Base-by-base conservation (phyloP, 2,888 invertebrate genomes). In the Drosophila neotestacea region DNA sequence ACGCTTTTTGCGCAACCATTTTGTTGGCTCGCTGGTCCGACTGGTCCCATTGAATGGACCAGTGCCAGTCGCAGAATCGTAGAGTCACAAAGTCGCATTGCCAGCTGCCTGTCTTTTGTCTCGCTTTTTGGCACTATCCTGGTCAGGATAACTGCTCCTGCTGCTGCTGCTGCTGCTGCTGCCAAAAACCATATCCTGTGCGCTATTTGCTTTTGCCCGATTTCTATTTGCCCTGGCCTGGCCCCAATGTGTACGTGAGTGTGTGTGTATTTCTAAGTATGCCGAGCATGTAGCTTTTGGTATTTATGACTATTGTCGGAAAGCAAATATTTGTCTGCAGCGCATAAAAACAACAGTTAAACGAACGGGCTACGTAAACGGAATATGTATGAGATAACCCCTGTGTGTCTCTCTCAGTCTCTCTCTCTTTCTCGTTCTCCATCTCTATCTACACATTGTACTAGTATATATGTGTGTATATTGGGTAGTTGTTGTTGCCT, bases 281-380 rank as follows among this genome's bases (percentile, higher is more conserved):
- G 89, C 91, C 84, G 91, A 85, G 88, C 91, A 91, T 91, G 91
- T 91, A 91, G 90, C 91, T 91, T 90, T 91, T 91, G 91, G 91
- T 91, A 91, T 92, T 91, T 91, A 91, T 92, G 91, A 92, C 92
- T 91, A 89, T 92, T 91, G 90, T 91, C 91, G 91, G 91, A 92
- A 91, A 91, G 92, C 91, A 91, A 91, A 92, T 91, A 91, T 91
- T 91, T 91, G 91, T 92, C 91, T 91, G 92, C 91, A 91, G 88
- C 90, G 88, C 86, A 91, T 90, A 91, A 91, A 91, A 92, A 91
- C 90, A 91, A 90, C 90, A 91, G 91, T 88, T 88, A 89, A 90
- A 81, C 89, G 85, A 89, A 86, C 90, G 91, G 88, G 82, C 88
- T 87, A 90, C 89, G 90, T 90, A 90, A 82, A 90, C 90, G 83